Evolutionary conservation across 2,888 invertebrate species (phyloP).

Genomic region (Drosophila helvetica): DNA sequence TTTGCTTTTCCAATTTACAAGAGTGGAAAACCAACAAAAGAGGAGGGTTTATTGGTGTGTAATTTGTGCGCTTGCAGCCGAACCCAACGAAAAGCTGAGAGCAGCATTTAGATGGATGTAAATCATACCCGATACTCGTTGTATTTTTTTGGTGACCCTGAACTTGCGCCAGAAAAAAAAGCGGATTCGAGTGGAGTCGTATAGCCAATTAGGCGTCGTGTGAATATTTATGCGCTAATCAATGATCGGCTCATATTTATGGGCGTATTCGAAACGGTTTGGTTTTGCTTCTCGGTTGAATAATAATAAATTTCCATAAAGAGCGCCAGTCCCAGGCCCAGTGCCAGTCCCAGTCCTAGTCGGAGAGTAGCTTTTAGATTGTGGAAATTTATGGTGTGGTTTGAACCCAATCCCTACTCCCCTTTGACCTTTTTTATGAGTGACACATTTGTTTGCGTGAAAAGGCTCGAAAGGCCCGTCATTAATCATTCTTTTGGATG

Average conservation of each 20-base stretch:
- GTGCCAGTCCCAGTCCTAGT: not conserved
- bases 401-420: slow-evolving; percentile 20
- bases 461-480: slow-evolving; percentile 5
- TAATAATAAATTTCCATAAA: slow-evolving; percentile 48
- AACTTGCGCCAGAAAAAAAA: slow-evolving; percentile 51
- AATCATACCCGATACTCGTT: slow-evolving; percentile 34
- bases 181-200: not conserved
- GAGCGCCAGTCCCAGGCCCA: not conserved
- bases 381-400: slow-evolving; percentile 34
- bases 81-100: slow-evolving; percentile 23
- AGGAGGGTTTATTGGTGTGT: not conserved
- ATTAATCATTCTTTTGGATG: slow-evolving; percentile 42
- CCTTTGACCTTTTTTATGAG: slow-evolving; percentile 46
- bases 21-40: slow-evolving; percentile 47
- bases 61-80: slow-evolving; percentile 29
- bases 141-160: slow-evolving; percentile 57
- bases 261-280: slow-evolving; percentile 42
- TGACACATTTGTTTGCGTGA: slow-evolving; percentile 31
- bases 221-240: slow-evolving; percentile 72
- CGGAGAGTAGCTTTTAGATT: slow-evolving; percentile 22
- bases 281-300: slow-evolving; percentile 17
- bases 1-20: slow-evolving; percentile 56
- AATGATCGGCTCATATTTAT: slow-evolving; percentile 57
- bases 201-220: slow-evolving; percentile 47
- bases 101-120: slow-evolving; percentile 43